These are phyloP conservation scores for Drosophila neocordata DNA, from an alignment of 1,140 invertebrate genomes.

Conservation along the genomic window DNA sequence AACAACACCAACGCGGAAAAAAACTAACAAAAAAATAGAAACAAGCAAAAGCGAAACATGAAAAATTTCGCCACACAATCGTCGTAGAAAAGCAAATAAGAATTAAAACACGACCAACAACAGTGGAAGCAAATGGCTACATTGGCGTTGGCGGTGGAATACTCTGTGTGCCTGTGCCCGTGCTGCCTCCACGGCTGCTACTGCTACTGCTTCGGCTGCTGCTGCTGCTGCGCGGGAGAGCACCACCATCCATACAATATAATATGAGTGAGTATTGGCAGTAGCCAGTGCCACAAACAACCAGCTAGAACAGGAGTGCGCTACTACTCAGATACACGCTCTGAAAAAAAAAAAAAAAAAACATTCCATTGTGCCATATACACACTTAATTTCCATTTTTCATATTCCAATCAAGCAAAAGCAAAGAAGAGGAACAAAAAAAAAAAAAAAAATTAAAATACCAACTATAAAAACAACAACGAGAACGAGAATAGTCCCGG, in stretches of 20 bases:
- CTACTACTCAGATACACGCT: slow-evolving; percentile 51
- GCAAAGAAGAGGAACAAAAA: slow-evolving; percentile 23
- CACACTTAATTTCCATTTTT: slow-evolving; percentile 81
- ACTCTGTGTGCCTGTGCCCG: slow-evolving; percentile 14
- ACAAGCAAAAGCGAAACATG: slow-evolving; percentile 75
- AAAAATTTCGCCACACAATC: slow-evolving; percentile 80
- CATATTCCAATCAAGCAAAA: slow-evolving; percentile 69
- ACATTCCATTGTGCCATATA: slow-evolving; percentile 81
- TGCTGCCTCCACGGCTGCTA: slow-evolving; percentile 24
- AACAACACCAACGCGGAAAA: slow-evolving; percentile 57
- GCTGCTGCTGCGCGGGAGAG: slow-evolving; percentile 66
- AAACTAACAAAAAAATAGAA: slow-evolving; percentile 59
- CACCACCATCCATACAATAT: slow-evolving; percentile 27
- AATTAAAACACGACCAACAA: slow-evolving; percentile 74
- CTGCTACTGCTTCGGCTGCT: slow-evolving; percentile 24
- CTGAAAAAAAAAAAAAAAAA: slow-evolving; percentile 49
- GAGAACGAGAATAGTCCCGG: not conserved
- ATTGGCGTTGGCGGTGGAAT: slow-evolving; percentile 47
- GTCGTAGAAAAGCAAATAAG: slow-evolving; percentile 80
- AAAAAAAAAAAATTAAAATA: too few species aligned
- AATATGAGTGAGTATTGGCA: slow-evolving; percentile 16
- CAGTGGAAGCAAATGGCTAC: slow-evolving; percentile 32
- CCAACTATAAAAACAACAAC: slow-evolving; percentile 23
- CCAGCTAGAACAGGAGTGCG: slow-evolving; percentile 62
- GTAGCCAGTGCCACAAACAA: slow-evolving; percentile 35